These are phyloP conservation scores for Sebastes fasciatus DNA, from an alignment of 2,113 vertebrate species.

Conservation along the genomic window DNA sequence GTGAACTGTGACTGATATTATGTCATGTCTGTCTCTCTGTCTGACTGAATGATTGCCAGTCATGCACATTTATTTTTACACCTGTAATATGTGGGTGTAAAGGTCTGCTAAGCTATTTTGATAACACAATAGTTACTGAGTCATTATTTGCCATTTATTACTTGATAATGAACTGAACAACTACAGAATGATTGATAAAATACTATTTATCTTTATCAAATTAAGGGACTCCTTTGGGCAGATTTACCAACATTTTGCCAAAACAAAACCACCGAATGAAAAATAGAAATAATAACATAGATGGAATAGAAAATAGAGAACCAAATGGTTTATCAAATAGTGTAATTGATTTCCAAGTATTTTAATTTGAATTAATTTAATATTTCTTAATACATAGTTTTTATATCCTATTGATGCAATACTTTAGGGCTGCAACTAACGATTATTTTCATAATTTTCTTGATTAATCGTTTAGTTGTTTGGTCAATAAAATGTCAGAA, in stretches of 20 bases:
- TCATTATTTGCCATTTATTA: neutral
- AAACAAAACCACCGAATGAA: neutral
- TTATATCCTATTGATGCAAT: neutral
- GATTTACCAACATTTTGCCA: neutral
- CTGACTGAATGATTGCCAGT: neutral
- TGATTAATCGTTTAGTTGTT: too few species aligned
- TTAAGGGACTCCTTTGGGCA: too few species aligned
- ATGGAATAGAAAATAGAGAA: too few species aligned
- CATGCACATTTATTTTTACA: neutral
- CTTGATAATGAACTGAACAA: neutral
- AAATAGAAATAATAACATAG: neutral
- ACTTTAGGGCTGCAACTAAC: too few species aligned
- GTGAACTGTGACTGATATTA: neutral
- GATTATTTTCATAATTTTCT: too few species aligned
- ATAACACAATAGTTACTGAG: neutral
- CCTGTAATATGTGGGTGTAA: neutral
- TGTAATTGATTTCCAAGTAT: too few species aligned
- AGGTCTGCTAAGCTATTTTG: neutral
- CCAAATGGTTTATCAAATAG: too few species aligned
- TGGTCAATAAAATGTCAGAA: too few species aligned
- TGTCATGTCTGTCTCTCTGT: slow-evolving; percentile 26
- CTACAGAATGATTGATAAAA: neutral
- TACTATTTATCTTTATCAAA: too few species aligned
- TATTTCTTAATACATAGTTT: neutral
- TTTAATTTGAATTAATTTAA: too few species aligned